Base-by-base conservation (phyloP, 1,140 invertebrate species). In the Diploscapter pachys region DNA sequence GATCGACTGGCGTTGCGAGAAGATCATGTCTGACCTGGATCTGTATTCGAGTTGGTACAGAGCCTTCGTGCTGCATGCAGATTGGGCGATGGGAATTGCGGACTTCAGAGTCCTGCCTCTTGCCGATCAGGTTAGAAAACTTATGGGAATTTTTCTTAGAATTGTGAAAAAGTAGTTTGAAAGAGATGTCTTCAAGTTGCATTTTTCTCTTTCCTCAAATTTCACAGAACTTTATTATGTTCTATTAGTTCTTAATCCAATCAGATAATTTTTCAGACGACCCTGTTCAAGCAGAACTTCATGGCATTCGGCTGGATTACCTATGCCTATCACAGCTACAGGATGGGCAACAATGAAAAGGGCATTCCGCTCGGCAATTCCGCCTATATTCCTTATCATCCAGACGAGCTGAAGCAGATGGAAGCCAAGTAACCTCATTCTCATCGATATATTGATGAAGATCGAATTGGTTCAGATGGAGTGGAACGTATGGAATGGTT, bases 241-340 rank as follows among this genome's bases (percentile, higher is more conserved):
- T 49, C 2, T 49, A 65, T 13, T 51, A 6, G 6, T 49, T 2
- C 13, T 13, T 49, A 65, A 8, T 6, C 11, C 31, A 31, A 31
- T 31, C 31, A 31, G 31, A 31, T 52, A 49, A 11, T 75, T 49
- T 62, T 75, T 67, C 57, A 78, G 70, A 72, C 74, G 57, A 55
- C 66, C 2, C 70, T 78, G n/a, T 78, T 78, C 63, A 71, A 72
- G 64, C 74, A 78, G 59, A 78, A 78, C 53, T 78, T 78, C 64
- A 78, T 78, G 77, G 71, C 71, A 31, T 78, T 78, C 57, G 75
- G 77, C 55, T 78, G 77, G 77, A 65, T 78, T 9, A 71, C 70
- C 9, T 78, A 73, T 50, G 66, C 69, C 3, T 78, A 72, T 57
- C 66, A 77, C 48, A 72, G 68, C 50, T 71, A 62, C 53, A 67